phyloP scores from a whole-genome alignment of 2,888 invertebrate species.

The Exocentrus adspersus region DNA sequence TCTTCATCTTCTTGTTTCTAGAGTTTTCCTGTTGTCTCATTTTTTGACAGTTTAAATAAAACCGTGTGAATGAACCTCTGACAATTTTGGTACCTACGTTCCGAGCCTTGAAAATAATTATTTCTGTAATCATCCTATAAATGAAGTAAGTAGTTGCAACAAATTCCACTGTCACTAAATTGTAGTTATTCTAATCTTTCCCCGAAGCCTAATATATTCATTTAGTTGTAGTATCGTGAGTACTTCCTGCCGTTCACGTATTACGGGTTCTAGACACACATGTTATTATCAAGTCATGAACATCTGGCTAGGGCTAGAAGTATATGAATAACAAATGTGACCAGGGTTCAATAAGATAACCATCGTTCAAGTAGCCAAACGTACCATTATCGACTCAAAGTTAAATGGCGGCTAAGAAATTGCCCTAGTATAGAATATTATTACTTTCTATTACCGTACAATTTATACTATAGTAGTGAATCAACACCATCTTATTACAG shows the following conservation, averaged over 20 bases:
- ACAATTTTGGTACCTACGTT: too few relatives aligned
- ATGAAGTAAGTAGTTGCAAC: too few relatives aligned
- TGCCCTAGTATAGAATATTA: constrained; percentile 30
- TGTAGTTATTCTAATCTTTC: too few relatives aligned
- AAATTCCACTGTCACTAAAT: too few relatives aligned
- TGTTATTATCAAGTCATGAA: constrained; percentile 34
- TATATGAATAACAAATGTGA: constrained; percentile 46
- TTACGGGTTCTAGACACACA: constrained; percentile 8
- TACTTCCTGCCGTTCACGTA: constrained; percentile 9
- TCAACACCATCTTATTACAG: constrained; percentile 36
- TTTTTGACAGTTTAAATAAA: too few relatives aligned
- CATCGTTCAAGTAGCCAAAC: constrained; percentile 38
- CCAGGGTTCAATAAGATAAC: constrained; percentile 44
- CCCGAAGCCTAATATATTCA: too few relatives aligned
- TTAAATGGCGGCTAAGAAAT: constrained; percentile 43
- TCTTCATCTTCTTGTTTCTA: too few relatives aligned
- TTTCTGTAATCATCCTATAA: too few relatives aligned
- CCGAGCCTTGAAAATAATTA: too few relatives aligned
- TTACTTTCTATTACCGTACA: constrained; percentile 39
- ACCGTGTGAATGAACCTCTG: too few relatives aligned
- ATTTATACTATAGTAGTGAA: constrained; percentile 38
- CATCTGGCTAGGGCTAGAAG: constrained; percentile 28
- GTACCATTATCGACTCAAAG: constrained; percentile 39
- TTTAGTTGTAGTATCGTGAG: background rate
- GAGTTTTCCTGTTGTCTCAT: too few relatives aligned